A percentile compares a stretch with the other conserved stretches of the same genome.
phyloP scores from a whole-genome alignment of 1,140 invertebrate genomes.

The Halotydeus destructor region DNA sequence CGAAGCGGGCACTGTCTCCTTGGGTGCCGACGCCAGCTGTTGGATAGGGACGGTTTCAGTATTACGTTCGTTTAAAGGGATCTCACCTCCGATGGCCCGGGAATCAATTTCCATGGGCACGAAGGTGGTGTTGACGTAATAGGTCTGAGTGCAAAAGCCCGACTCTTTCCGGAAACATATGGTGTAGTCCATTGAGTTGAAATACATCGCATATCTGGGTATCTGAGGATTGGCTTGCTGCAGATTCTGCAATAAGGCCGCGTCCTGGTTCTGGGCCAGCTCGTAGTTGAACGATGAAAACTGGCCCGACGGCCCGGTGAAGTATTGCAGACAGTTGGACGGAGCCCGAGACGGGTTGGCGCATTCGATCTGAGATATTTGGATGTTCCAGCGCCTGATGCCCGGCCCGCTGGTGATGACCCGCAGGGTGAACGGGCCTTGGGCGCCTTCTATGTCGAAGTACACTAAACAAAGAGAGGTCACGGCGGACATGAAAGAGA shows the following conservation, averaged over 20 bases:
- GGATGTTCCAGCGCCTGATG: constrained; percentile 50
- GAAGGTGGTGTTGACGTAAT: constrained; percentile 19
- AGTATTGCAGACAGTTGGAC: constrained; percentile 54
- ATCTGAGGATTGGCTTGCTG: neutral
- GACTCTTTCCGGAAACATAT: constrained; percentile 20
- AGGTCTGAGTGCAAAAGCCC: constrained; percentile 27
- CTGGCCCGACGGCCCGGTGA: constrained; percentile 35
- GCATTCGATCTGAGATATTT: constrained; percentile 47
- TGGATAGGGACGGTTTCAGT: no score
- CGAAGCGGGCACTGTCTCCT: no score
- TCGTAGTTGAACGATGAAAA: constrained; percentile 42
- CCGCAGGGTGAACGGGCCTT: constrained; percentile 36
- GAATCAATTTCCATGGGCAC: constrained; percentile 2
- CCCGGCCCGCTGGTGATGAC: constrained; percentile 34
- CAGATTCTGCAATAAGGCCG: neutral
- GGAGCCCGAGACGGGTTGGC: constrained; percentile 40
- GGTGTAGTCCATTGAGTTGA: constrained; percentile 32
- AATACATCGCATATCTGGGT: constrained; percentile 20
- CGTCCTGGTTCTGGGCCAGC: neutral
- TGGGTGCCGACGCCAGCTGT: no score
- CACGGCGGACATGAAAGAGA: constrained; percentile 7
- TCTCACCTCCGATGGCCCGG: no score
- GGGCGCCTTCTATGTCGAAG: constrained; percentile 37
- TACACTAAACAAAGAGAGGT: constrained; percentile 36
- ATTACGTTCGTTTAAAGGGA: no score